These are phyloP conservation scores for Dinothrombium tinctorium DNA, from an alignment of 1,140 invertebrate genomes.

Conservation along the genomic window DNA sequence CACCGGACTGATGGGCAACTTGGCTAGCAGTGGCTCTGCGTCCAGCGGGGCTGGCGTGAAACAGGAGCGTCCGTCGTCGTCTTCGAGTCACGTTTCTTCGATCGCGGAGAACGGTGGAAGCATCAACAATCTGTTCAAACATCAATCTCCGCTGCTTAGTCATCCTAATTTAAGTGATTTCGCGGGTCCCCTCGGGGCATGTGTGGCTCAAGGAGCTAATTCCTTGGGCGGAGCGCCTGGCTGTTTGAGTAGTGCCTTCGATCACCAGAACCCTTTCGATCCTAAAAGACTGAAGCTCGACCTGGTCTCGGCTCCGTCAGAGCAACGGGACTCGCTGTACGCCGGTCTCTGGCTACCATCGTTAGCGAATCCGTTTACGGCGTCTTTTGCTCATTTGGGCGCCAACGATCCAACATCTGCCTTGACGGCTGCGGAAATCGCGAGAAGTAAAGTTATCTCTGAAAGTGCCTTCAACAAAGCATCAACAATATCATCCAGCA, in stretches of 20 bases:
- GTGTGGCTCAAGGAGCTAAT: constrained; percentile 16
- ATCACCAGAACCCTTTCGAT: constrained; percentile 11
- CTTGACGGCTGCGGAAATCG: background rate
- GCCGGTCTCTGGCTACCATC: constrained; percentile 31
- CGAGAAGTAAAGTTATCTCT: too few species aligned
- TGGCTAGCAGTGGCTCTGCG: too few species aligned
- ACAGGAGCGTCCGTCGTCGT: too few species aligned
- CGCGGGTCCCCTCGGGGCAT: constrained; percentile 16
- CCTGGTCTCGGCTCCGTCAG: constrained; percentile 22
- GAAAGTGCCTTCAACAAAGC: background rate
- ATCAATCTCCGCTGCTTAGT: too few species aligned
- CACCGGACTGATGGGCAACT: too few species aligned
- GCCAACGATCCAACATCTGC: background rate
- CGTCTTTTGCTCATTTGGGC: constrained; percentile 1
- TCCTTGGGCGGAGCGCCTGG: constrained; percentile 22
- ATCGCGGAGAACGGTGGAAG: too few species aligned
- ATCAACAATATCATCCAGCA: too few species aligned
- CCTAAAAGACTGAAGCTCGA: constrained; percentile 43
- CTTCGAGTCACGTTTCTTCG: too few species aligned
- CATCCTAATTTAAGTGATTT: constrained; percentile 16
- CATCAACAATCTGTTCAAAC: too few species aligned
- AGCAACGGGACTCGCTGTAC: constrained; percentile 24
- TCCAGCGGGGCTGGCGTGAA: too few species aligned
- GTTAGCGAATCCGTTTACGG: constrained; percentile 15
- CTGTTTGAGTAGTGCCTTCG: constrained; percentile 14